Evolutionary conservation across 2,797 vertebrate genomes (phyloP), one percentile per base, ranked within the genome.

Genomic region (Urosaurus nigricauda): DNA sequence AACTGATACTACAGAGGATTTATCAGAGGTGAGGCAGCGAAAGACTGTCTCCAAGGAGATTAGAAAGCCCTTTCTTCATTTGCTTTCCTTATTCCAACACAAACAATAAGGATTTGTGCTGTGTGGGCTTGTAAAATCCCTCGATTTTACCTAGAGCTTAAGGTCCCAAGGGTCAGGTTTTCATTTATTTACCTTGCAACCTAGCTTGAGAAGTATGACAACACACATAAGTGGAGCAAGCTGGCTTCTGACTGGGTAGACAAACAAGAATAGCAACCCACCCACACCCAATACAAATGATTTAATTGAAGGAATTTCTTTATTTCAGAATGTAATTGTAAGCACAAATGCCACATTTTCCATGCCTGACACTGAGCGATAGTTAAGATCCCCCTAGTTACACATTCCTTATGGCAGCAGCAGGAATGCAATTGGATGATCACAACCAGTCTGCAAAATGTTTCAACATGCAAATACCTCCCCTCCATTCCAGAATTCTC

Each of bases 131-230:
- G 86, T 65, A 88, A 93, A 91, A 89, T 47, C 84, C 90, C 85
- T 92, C 87, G 51, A 16, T 92, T 90, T 92, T 80, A 93, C 80
- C 65, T 79, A 74, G 90, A 88, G 87, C 83, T 91, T 94, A 94
- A 89, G 91, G 92, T 94, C 95, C 93, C 93, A 94, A 82, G 89
- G 91, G 91, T 92, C 92, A 93, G 86, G 68, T 93, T 94, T 91
- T 91, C 29, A 91, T 92, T 94, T 93, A 88, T 94, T 94, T 94
- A 91, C 91, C 94, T 96, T 88, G 93, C 84, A 94, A 91, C 86
- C 83, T 92, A 53, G 79, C 89, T 95, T 91, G 79, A 92, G 90
- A 88, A 84, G 87, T 89, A 82, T 0, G 11, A 90, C 75, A 77
- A 88, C 90, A 91, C 40, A 92, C 70, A 88, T 94, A 93, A 94